Base-by-base conservation (phyloP, 2,888 invertebrate species). In the Perizoma flavofasciatum region DNA sequence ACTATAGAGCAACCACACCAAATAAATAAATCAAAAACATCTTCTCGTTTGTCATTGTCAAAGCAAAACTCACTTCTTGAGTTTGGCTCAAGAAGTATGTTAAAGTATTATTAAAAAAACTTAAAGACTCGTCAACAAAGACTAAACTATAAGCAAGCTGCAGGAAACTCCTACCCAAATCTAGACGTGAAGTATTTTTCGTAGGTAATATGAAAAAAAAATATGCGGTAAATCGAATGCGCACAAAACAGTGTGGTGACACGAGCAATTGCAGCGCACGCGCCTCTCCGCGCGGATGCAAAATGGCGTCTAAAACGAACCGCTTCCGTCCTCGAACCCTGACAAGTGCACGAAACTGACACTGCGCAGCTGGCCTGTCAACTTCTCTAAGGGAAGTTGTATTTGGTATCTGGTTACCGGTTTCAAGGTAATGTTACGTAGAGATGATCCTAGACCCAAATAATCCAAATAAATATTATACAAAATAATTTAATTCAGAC, bases 251-350 rank as follows among this genome's bases (percentile, higher is more conserved):
- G 49, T 49, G 50, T 47, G 57, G 57, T 51, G 51, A 57, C 41
- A 47, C 53, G 49, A 50, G 45, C 43, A 55, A 55, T 58, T 58
- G 64, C 51, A 60, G 67, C 66, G 69, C 72, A 71, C 69, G 69
- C 69, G 72, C 70, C 68, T 34, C 46, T 33, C 22, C 46, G 9
- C 55, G 46, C 49, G 60, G 70, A 68, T 68, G 66, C 71, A 71
- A 74, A 70, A 71, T 71, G 76, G 70, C 74, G 67, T 60, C 70
- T 65, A 64, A 22, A 74, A 72, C 71, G 69, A 73, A 71, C 66
- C 65, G 63, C 73, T 73, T 74, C 78, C 75, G 72, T 63, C 51
- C 55, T 50, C 53, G 68, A 71, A 65, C 52, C 63, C 73, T 55
- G 67, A 69, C 73, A 73, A 75, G 74, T 77, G 78, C 74, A 63